Conservation (phyloP, 2,888 invertebrate genomes). For the Mesorhabditis spiculigera region DNA sequence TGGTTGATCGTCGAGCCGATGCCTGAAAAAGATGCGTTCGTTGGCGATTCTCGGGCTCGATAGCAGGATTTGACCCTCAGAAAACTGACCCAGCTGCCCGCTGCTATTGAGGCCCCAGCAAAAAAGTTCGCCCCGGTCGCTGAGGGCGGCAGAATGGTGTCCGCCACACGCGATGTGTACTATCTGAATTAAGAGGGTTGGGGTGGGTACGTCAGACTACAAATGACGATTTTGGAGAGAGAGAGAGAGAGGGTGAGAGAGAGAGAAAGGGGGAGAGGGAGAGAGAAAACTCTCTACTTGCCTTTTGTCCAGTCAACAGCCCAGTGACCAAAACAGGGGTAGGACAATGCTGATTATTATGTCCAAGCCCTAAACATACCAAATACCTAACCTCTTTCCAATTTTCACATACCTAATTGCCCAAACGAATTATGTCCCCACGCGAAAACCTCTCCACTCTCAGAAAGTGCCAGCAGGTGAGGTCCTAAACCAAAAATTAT, state of each 20-base stretch:
- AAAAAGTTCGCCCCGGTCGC: slow-evolving; percentile 66
- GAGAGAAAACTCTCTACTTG: neutral
- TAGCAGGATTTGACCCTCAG: too few species aligned
- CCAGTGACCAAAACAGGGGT: slow-evolving; percentile 63
- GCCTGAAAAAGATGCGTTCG: slow-evolving; percentile 7
- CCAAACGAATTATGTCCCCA: slow-evolving; percentile 69
- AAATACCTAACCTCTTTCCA: neutral
- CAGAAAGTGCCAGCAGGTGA: slow-evolving; percentile 67
- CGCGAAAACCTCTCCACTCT: slow-evolving; percentile 65
- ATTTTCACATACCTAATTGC: slow-evolving; percentile 60
- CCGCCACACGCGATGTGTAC: slow-evolving; percentile 67
- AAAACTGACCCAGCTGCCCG: slow-evolving; percentile 62
- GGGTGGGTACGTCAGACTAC: too few species aligned
- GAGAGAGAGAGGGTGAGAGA: too few species aligned
- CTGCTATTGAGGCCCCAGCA: slow-evolving; percentile 69
- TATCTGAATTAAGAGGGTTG: slow-evolving; percentile 43
- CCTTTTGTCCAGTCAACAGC: slow-evolving; percentile 58
- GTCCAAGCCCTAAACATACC: slow-evolving; percentile 59
- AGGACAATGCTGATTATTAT: slow-evolving; percentile 64
- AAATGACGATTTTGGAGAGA: too few species aligned
- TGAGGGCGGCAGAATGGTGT: slow-evolving; percentile 67
- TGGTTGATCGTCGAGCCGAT: slow-evolving; percentile 15
- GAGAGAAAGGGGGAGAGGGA: neutral
- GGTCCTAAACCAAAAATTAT: slow-evolving; percentile 58
- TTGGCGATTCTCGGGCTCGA: too few species aligned